Percentiles rank a stretch among this genome's conserved stretches.
Conservation (phyloP, 2,113 vertebrate species). For the Cettia cetti region DNA sequence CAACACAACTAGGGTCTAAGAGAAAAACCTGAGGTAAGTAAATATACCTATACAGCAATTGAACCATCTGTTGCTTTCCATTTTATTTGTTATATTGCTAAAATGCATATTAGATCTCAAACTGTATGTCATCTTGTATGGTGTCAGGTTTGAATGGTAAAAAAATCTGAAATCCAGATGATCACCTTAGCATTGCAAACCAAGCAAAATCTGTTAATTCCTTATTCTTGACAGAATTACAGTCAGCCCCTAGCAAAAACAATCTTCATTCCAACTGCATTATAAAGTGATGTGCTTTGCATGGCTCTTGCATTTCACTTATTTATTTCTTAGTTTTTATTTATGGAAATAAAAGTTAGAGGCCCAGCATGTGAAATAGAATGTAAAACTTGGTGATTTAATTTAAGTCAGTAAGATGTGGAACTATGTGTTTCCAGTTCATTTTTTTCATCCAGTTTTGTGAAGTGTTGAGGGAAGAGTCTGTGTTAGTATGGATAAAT, state of each 20-base stretch:
- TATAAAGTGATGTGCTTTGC: constrained; percentile 37
- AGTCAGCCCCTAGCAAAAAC: not conserved
- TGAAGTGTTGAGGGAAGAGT: not conserved
- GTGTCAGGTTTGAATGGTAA: not conserved
- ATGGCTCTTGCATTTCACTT: constrained; percentile 5
- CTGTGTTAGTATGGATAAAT: not conserved
- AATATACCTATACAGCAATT: constrained; percentile 18
- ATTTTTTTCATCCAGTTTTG: not conserved
- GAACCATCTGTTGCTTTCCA: constrained; percentile 11
- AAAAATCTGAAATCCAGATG: not conserved
- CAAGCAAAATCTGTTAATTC: not conserved
- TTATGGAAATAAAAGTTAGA: not conserved
- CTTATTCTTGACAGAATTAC: not conserved
- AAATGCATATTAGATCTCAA: not conserved
- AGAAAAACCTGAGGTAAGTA: constrained; percentile 94
- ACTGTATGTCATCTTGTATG: not conserved
- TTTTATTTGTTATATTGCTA: constrained; percentile 33
- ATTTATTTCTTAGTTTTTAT: not conserved
- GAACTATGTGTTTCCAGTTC: not conserved
- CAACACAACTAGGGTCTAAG: constrained; percentile 99
- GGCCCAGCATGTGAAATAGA: not conserved
- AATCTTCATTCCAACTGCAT: not conserved
- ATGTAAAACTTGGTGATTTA: not conserved
- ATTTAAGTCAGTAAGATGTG: not conserved
- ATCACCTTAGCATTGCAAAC: not conserved